These are phyloP conservation scores for Syngnathus rostellatus DNA, from an alignment of 2,797 vertebrate species.

Conservation along the genomic window DNA sequence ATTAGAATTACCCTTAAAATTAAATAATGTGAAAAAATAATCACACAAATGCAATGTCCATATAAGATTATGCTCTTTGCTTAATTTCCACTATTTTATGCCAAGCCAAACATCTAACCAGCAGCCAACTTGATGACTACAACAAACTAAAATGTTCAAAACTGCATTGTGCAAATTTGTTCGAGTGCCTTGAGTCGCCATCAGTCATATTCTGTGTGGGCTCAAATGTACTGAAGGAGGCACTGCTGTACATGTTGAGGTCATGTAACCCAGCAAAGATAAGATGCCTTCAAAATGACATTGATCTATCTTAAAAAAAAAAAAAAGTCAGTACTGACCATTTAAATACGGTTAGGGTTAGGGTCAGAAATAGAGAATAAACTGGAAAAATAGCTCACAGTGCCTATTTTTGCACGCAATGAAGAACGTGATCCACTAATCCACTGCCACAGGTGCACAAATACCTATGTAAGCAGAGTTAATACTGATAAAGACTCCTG, in stretches of 20 bases:
- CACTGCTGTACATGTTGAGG: conserved; percentile 45
- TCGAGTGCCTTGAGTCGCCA: neutral
- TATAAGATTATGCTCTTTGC: neutral
- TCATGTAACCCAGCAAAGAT: conserved; percentile 6
- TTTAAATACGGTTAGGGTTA: neutral
- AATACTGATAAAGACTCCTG: conserved; percentile 67
- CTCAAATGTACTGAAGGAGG: conserved; percentile 52
- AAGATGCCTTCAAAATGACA: conserved; percentile 18
- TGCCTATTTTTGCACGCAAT: conserved; percentile 52
- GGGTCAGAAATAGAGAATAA: conserved; percentile 28
- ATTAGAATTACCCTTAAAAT: neutral
- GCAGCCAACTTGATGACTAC: neutral
- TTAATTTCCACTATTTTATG: neutral
- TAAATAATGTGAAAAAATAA: neutral
- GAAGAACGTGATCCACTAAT: conserved; percentile 52
- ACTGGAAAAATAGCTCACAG: conserved; percentile 35
- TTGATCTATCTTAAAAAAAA: neutral
- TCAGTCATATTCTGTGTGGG: neutral
- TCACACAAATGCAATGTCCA: neutral
- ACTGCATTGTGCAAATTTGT: neutral
- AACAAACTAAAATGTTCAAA: neutral
- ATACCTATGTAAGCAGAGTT: conserved; percentile 67
- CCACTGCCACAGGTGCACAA: conserved; percentile 69
- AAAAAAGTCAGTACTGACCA: neutral
- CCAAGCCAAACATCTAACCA: neutral